Conservation (phyloP, 2,797 vertebrate genomes). For the Phoebastria nigripes region DNA sequence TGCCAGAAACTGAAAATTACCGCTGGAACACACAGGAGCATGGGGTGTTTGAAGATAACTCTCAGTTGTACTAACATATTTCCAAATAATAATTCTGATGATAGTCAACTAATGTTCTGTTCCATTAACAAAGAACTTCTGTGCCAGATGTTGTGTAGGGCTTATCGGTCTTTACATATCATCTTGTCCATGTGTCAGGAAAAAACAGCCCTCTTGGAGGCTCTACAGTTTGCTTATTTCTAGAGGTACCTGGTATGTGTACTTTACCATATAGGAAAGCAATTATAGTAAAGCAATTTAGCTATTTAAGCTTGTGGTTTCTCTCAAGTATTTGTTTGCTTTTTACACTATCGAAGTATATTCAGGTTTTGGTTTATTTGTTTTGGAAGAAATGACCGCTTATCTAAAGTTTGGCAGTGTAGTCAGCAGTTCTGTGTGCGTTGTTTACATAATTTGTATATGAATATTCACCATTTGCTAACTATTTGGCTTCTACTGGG, state of each 20-base stretch:
- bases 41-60: background rate
- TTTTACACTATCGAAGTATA: background rate
- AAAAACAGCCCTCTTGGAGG: background rate
- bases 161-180: background rate
- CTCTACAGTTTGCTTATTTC: background rate
- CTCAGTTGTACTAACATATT: background rate
- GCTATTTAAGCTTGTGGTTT: background rate
- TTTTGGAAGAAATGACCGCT: background rate
- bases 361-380: background rate
- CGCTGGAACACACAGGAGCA: background rate
- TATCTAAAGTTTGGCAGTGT: background rate
- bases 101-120: background rate
- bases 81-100: background rate
- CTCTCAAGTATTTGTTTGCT: background rate
- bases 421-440: background rate
- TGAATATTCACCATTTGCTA: background rate
- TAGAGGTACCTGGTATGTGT: background rate
- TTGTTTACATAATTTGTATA: background rate
- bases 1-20: background rate
- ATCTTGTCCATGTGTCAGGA: background rate
- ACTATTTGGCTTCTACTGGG: background rate
- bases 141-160: background rate
- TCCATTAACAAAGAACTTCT: background rate
- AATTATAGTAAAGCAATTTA: background rate
- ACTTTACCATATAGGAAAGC: background rate